These are phyloP conservation scores for Brachypalpus laphriformis DNA, from an alignment of 2,888 invertebrate genomes.

Conservation along the genomic window DNA sequence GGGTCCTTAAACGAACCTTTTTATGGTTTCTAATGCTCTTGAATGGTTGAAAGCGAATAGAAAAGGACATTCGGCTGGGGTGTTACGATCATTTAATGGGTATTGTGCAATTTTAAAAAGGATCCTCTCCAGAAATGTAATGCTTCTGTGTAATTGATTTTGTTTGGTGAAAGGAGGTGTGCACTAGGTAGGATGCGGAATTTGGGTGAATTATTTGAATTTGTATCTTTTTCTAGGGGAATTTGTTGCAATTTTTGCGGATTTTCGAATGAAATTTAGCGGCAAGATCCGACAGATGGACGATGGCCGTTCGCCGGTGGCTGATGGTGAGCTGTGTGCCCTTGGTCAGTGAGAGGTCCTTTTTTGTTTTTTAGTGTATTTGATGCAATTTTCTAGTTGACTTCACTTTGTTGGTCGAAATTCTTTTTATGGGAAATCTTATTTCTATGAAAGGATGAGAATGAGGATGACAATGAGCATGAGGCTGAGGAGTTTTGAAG, in stretches of 20 bases:
- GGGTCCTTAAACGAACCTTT: conserved; percentile 68
- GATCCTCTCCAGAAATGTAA: conserved; percentile 37
- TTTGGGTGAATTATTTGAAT: conserved; percentile 14
- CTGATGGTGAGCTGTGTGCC: conserved; percentile 38
- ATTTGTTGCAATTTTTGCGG: conserved; percentile 67
- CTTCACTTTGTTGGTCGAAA: conserved; percentile 32
- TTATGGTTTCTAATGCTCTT: conserved; percentile 59
- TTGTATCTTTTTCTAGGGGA: conserved; percentile 4
- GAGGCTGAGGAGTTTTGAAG: background rate
- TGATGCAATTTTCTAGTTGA: conserved; percentile 55
- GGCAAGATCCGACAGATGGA: conserved; percentile 70
- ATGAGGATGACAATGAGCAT: conserved; percentile 7
- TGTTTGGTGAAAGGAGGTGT: conserved; percentile 65
- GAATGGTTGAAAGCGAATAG: background rate
- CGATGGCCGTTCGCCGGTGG: conserved; percentile 35
- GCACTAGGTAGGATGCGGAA: conserved; percentile 33
- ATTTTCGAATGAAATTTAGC: conserved; percentile 49
- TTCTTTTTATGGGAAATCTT: background rate
- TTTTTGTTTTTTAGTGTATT: background rate
- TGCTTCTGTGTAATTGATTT: conserved; percentile 73
- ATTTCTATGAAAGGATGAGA: conserved; percentile 4
- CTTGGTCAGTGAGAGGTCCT: conserved; percentile 17
- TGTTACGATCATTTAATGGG: conserved; percentile 71
- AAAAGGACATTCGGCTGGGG: conserved; percentile 50
- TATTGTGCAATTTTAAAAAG: conserved; percentile 59